Evolutionary conservation across 2,113 vertebrate genomes (phyloP).

Genomic region (Hippocampus mohnikei): DNA sequence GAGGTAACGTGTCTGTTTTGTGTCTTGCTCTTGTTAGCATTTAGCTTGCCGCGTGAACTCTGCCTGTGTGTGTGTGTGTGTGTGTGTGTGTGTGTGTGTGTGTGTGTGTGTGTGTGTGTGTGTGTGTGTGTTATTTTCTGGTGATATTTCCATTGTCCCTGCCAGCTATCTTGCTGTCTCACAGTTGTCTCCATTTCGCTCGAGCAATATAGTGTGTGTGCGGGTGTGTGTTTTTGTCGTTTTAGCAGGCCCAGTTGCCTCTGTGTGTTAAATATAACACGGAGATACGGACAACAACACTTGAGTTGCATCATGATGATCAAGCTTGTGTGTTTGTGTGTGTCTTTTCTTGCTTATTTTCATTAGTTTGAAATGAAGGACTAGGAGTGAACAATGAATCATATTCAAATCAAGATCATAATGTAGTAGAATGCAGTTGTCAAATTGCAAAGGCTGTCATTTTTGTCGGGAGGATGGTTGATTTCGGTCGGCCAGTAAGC

Average conservation of each 20-base stretch:
- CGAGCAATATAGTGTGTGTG: conserved; percentile 41
- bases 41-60: conserved; percentile 37
- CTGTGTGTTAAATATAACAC: neutral
- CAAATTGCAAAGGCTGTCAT: too few species aligned
- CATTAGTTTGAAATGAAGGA: too few species aligned
- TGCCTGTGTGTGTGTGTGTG: conserved; percentile 10
- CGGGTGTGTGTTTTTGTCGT: conserved; percentile 22
- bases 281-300: neutral
- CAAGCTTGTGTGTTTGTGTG: too few species aligned
- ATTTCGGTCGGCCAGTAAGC: too few species aligned
- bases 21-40: conserved; percentile 37
- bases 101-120: conserved; percentile 10
- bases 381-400: too few species aligned
- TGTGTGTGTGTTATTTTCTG: conserved; percentile 28
- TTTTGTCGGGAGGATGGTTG: too few species aligned
- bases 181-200: conserved; percentile 62
- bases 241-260: conserved; percentile 17
- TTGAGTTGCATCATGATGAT: neutral
- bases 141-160: conserved; percentile 43
- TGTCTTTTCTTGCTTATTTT: too few species aligned
- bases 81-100: neutral
- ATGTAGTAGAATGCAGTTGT: too few species aligned
- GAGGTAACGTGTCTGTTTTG: conserved; percentile 67
- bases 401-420: too few species aligned
- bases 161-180: conserved; percentile 58